These are phyloP conservation scores for Lagothrix lagotricha DNA, from an alignment of 2,797 vertebrate genomes.

Conservation along the genomic window DNA sequence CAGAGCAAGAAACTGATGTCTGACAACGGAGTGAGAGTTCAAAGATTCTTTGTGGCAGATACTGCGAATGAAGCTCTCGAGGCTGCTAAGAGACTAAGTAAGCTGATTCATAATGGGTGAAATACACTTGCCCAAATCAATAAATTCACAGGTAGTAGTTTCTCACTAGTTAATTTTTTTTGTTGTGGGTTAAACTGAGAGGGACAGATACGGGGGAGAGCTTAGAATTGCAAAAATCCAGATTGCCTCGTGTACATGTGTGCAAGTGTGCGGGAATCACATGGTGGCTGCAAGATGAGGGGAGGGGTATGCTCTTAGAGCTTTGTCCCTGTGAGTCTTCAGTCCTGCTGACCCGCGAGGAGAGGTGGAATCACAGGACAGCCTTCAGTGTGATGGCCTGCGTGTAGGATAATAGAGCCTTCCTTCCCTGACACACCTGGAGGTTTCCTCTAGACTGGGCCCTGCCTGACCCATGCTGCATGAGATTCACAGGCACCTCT, in stretches of 20 bases:
- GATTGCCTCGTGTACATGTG: background rate
- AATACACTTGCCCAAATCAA: slow-evolving; percentile 29
- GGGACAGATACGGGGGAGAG: background rate
- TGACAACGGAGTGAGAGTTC: slow-evolving; percentile 96
- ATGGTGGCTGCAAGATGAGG: background rate
- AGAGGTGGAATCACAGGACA: background rate
- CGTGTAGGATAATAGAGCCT: background rate
- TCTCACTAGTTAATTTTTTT: slow-evolving; percentile 52
- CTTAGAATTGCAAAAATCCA: background rate
- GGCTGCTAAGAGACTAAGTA: slow-evolving; percentile 96
- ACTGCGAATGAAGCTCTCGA: slow-evolving; percentile 92
- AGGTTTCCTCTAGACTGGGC: background rate
- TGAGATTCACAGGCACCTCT: too few species aligned
- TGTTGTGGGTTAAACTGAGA: slow-evolving; percentile 10
- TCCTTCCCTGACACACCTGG: background rate
- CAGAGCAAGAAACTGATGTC: slow-evolving; percentile 99
- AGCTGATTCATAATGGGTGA: slow-evolving; percentile 82
- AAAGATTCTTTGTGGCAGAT: slow-evolving; percentile 96
- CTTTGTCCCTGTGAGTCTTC: background rate
- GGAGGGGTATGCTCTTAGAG: background rate
- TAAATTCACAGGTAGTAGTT: slow-evolving; percentile 61
- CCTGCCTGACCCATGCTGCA: background rate
- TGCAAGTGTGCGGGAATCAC: background rate
- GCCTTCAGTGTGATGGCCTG: background rate
- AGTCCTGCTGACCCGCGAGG: background rate